These are phyloP conservation scores for Clostera curtula DNA, from an alignment of 2,888 invertebrate genomes.

Conservation along the genomic window DNA sequence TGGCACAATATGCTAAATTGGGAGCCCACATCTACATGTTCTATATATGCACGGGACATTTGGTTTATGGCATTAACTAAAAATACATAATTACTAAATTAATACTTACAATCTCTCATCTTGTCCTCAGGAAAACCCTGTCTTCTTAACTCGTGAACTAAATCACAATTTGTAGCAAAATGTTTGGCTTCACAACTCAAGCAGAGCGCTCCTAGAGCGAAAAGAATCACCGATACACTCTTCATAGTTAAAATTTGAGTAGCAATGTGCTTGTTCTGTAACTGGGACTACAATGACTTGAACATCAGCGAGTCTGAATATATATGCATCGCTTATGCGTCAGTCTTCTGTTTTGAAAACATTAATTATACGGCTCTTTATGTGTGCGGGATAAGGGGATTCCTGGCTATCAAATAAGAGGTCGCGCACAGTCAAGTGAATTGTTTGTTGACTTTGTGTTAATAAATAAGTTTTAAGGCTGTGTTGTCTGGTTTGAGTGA, in stretches of 20 bases:
- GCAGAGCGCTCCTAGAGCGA: conserved; percentile 13
- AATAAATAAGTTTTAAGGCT: background rate
- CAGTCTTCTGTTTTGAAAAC: background rate
- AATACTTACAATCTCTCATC: conserved; percentile 42
- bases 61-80: too few species aligned
- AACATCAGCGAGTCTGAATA: too few species aligned
- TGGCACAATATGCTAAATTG: too few species aligned
- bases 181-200: conserved; percentile 23
- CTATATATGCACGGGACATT: too few species aligned
- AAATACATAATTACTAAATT: conserved; percentile 3
- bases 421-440: conserved; percentile 6
- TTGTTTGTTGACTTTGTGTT: background rate
- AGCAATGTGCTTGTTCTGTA: background rate
- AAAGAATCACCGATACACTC: conserved; percentile 9
- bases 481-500: too few species aligned
- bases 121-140: conserved; percentile 44
- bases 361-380: too few species aligned
- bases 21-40: too few species aligned
- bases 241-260: conserved; percentile 6
- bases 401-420: conserved; percentile 16
- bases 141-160: conserved; percentile 34
- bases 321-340: background rate
- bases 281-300: too few species aligned
- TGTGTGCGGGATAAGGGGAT: conserved; percentile 13
- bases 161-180: conserved; percentile 32